Evolutionary conservation across 2,113 vertebrate species (phyloP).

Genomic region (Pycnonotus jocosus): DNA sequence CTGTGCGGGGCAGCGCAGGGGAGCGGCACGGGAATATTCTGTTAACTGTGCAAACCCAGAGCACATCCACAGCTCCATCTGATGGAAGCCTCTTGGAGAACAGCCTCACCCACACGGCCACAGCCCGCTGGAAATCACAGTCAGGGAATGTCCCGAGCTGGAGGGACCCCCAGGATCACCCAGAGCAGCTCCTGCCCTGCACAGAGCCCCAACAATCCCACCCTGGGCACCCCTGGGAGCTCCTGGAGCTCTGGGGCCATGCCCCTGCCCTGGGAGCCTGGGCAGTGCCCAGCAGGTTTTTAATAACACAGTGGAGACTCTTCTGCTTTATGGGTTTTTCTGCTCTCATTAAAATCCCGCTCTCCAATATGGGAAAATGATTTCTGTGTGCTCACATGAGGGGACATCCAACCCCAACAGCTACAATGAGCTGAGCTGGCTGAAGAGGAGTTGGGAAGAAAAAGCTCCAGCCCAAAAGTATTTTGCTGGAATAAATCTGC

Average conservation of each 20-base stretch:
- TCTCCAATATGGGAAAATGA: neutral
- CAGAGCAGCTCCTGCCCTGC: rapidly evolving
- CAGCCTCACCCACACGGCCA: neutral
- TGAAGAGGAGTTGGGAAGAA: neutral
- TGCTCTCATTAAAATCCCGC: neutral
- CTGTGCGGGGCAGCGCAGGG: neutral
- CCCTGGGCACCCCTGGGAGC: neutral
- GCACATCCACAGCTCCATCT: neutral
- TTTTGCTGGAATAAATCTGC: neutral
- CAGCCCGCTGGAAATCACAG: neutral
- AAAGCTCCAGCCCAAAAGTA: neutral
- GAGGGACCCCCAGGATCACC: neutral
- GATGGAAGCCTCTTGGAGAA: neutral
- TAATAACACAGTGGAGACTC: neutral
- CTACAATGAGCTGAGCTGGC: neutral
- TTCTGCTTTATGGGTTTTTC: neutral
- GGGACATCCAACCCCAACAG: neutral
- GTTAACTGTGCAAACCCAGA: neutral
- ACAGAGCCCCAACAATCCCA: rapidly evolving
- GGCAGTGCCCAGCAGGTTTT: neutral
- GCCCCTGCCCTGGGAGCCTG: neutral
- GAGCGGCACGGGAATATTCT: no score
- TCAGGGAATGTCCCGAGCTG: rapidly evolving
- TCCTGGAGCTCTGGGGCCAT: neutral
- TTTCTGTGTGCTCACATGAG: neutral